These are phyloP conservation scores for Drosophila bifasciata DNA, from an alignment of 1,140 invertebrate genomes.

Conservation along the genomic window DNA sequence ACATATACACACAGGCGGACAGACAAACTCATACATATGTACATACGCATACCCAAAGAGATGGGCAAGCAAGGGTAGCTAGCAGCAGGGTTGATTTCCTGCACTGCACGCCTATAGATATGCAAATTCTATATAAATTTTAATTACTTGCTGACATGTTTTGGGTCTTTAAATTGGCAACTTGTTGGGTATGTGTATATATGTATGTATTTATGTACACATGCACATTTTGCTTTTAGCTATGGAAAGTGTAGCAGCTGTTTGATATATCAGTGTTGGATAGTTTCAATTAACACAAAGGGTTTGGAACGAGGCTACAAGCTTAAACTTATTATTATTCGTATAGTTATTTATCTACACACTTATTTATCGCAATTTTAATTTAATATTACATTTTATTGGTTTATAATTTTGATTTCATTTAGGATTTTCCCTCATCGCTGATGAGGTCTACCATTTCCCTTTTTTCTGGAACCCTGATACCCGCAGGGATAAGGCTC, in stretches of 20 bases:
- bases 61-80: slow-evolving; percentile 1
- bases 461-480: no score
- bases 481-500: no score
- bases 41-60: slow-evolving; percentile 5
- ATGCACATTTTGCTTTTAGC: background rate
- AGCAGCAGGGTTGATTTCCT: slow-evolving; percentile 37
- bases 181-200: slow-evolving; percentile 26
- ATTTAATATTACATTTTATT: no score
- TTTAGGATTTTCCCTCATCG: background rate
- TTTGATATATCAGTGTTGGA: background rate
- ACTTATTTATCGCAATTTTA: no score
- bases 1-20: slow-evolving; percentile 1
- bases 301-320: no score
- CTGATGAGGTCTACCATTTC: no score
- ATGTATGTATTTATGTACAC: no score
- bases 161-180: slow-evolving; percentile 45
- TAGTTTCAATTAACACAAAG: background rate
- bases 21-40: background rate
- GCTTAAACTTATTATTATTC: no score
- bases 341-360: no score
- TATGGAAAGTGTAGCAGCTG: background rate
- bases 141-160: slow-evolving; percentile 74
- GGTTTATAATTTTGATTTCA: no score
- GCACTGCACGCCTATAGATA: slow-evolving; percentile 61
- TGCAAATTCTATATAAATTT: slow-evolving; percentile 67